Percentiles rank a stretch among this genome's conserved stretches.
Conservation (phyloP, 2,888 invertebrate genomes). For the Isoperla grammatica region DNA sequence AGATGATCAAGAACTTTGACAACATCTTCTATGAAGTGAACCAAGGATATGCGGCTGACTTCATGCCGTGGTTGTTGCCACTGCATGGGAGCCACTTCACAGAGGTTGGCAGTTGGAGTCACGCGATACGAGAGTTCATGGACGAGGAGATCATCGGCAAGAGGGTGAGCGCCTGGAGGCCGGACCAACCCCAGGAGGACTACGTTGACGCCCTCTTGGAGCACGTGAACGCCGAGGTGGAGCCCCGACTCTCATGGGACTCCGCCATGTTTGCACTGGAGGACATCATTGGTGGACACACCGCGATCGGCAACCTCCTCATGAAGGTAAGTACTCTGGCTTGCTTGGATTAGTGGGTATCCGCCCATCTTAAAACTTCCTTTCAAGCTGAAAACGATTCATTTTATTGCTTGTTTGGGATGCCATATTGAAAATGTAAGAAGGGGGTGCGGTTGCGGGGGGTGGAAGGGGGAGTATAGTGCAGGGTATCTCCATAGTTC, state of each 20-base stretch:
- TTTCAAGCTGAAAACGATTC: no score
- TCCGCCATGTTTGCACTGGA: slow-evolving; percentile 49
- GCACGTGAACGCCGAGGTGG: slow-evolving; percentile 43
- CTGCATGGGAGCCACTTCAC: slow-evolving; percentile 49
- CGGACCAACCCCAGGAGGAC: slow-evolving; percentile 42
- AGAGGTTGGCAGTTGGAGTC: slow-evolving; percentile 48
- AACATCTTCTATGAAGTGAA: slow-evolving; percentile 62
- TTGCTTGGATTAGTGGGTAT: slow-evolving; percentile 39
- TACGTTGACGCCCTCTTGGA: slow-evolving; percentile 55
- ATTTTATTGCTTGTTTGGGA: no score
- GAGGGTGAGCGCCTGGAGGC: slow-evolving; percentile 38
- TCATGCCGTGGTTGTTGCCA: slow-evolving; percentile 56
- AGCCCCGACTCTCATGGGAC: slow-evolving; percentile 48
- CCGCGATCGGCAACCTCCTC: slow-evolving; percentile 58
- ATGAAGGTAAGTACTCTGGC: slow-evolving; percentile 42
- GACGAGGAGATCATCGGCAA: slow-evolving; percentile 47
- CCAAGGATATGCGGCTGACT: slow-evolving; percentile 61
- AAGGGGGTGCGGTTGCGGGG: slow-evolving; percentile 46
- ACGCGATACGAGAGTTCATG: slow-evolving; percentile 52
- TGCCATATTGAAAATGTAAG: slow-evolving; percentile 50
- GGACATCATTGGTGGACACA: slow-evolving; percentile 57
- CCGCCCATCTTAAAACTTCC: no score
- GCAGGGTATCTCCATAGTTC: no score
- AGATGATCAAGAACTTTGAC: slow-evolving; percentile 54
- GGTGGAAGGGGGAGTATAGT: slow-evolving; percentile 36